Percentiles rank a stretch among this genome's conserved stretches.
Evolutionary conservation across 1,140 invertebrate species (phyloP).

Genomic region (Condylostylus longicornis): DNA sequence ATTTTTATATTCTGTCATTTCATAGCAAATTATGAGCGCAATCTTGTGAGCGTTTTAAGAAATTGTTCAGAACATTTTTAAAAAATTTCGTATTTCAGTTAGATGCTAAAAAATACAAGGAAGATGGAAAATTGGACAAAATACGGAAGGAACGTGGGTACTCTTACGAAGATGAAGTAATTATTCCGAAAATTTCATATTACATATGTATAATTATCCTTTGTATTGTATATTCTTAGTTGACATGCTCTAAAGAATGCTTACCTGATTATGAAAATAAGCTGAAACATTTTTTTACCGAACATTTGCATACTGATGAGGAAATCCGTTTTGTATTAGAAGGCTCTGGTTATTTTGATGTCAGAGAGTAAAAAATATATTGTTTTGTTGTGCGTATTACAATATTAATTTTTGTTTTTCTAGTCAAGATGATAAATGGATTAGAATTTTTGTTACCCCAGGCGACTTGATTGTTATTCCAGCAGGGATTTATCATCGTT

Average conservation of each 20-base stretch:
- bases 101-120: conserved; percentile 39
- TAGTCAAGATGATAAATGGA: conserved; percentile 67
- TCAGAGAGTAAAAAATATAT: conserved; percentile 60
- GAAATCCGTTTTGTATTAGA: conserved; percentile 81
- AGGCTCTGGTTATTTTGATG: conserved; percentile 93
- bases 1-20: too few species aligned
- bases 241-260: conserved; percentile 66
- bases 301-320: conserved; percentile 95
- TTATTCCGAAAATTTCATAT: neutral
- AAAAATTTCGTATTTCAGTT: conserved; percentile 42
- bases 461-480: conserved; percentile 90
- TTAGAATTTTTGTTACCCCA: conserved; percentile 67
- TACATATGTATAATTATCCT: neutral
- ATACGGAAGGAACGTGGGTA: conserved; percentile 69
- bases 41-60: too few species aligned
- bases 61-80: too few species aligned
- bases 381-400: too few species aligned
- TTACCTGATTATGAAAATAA: conserved; percentile 81
- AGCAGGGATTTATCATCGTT: conserved; percentile 93
- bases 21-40: too few species aligned
- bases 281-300: conserved; percentile 78
- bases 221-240: conserved; percentile 31
- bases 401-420: neutral
- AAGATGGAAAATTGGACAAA: conserved; percentile 48
- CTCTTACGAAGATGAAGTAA: conserved; percentile 67